Percentiles rank a stretch among this genome's conserved stretches.
phyloP scores from a whole-genome alignment of 2,797 vertebrate species.

The Acrocephalus scirpaceus region DNA sequence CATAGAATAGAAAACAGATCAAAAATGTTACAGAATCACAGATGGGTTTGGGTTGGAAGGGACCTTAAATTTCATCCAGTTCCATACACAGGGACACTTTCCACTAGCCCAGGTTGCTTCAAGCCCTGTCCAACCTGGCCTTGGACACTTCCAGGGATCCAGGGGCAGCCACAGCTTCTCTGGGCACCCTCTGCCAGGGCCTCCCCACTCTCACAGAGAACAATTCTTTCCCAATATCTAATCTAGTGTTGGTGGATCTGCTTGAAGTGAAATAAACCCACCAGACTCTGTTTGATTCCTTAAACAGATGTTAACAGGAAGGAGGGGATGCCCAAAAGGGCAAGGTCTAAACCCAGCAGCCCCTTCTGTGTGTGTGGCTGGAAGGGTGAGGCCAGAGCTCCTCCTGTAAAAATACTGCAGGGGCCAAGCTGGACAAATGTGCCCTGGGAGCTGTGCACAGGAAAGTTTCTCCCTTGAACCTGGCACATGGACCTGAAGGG shows the following conservation, averaged over 20 bases:
- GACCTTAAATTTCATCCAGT: background rate
- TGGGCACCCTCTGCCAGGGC: background rate
- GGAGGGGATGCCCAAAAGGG: background rate
- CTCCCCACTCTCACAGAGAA: accelerated
- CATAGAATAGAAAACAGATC: background rate
- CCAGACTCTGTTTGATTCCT: background rate
- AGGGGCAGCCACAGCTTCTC: background rate
- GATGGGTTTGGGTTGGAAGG: background rate
- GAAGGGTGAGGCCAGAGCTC: background rate
- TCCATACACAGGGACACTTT: background rate
- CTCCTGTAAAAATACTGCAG: background rate
- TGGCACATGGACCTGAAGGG: background rate
- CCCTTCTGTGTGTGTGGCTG: background rate
- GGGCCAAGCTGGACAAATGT: background rate
- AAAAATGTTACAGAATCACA: background rate
- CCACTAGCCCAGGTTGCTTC: accelerated
- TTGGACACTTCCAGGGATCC: background rate
- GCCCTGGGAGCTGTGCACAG: background rate
- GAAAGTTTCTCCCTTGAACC: background rate
- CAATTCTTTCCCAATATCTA: background rate
- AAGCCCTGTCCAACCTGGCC: accelerated
- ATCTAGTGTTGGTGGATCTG: background rate
- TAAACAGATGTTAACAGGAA: background rate
- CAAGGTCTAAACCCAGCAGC: background rate
- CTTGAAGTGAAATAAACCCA: background rate